phyloP scores from a whole-genome alignment of 2,888 invertebrate species.

The Eristalis tenax region DNA sequence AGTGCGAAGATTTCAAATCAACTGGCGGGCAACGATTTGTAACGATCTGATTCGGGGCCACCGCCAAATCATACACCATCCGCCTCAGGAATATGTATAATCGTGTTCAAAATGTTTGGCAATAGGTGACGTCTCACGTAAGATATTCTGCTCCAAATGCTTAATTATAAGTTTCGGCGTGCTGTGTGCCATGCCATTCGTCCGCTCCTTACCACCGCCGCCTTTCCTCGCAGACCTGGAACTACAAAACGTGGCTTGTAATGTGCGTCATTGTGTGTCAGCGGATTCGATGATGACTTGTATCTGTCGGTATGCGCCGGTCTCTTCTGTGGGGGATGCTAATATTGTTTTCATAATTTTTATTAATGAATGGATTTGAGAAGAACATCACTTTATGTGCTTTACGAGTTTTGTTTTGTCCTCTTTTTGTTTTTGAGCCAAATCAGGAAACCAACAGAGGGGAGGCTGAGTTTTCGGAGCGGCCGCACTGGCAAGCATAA shows the following conservation, averaged over 20 bases:
- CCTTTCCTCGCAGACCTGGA: constrained; percentile 23
- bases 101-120: constrained; percentile 67
- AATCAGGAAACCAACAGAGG: constrained; percentile 35
- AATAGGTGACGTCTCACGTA: constrained; percentile 72
- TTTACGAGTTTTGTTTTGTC: constrained; percentile 41
- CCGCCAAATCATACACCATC: constrained; percentile 1
- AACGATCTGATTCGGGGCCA: constrained; percentile 70
- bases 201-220: constrained; percentile 4
- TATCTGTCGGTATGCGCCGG: constrained; percentile 53
- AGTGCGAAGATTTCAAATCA: constrained; percentile 52
- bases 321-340: constrained; percentile 27
- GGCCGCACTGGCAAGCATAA: constrained; percentile 40
- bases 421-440: constrained; percentile 42
- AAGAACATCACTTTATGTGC: constrained; percentile 30
- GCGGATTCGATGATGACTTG: constrained; percentile 57
- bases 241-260: constrained; percentile 55
- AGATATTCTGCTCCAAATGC: constrained; percentile 69
- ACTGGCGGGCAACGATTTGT: constrained; percentile 68
- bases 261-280: constrained; percentile 69
- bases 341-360: constrained; percentile 71
- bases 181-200: constrained; percentile 12
- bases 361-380: constrained; percentile 69
- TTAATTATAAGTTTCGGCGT: constrained; percentile 66
- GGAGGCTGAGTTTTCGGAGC: constrained; percentile 13
- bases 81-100: constrained; percentile 50